Base-by-base conservation (phyloP, 2,113 vertebrate species). In the Aldabrachelys gigantea region DNA sequence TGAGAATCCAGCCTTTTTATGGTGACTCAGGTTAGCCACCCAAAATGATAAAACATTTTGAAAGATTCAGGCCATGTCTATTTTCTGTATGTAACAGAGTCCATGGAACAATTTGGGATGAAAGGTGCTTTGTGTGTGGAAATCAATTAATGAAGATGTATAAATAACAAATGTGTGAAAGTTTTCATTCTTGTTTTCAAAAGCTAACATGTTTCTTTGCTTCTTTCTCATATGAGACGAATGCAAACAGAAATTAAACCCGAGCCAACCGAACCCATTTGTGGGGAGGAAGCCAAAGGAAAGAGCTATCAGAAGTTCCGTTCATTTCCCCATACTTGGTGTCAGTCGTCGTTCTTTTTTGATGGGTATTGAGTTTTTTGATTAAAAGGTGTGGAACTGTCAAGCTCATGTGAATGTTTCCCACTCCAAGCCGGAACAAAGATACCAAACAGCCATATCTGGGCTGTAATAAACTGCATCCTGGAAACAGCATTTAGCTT, bases 221-320 rank as follows among this genome's bases (percentile, higher is more conserved):
- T 94, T 92, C 84, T 89, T 93, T 94, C 91, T 97, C 94, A 94
- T 94, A 87, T 50, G 84, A 95, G 88, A 95, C 96, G 93, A 97
- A 96, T 95, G 94, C 93, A 94, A 96, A 96, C 95, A 96, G 95
- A 97, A 97, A 96, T 96, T 14, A 96, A 96, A 91, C 87, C 52
- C 31, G 47, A 96, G 94, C 95, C 95, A 96, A 94, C 52, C 0
- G 10, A 97, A 96, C 94, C 89, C 94, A 90, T 76, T 94, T 89
- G 90, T 88, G 92, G 88, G 84, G 84, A 92, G 87, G 92, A 95
- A 93, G 89, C 89, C 95, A 96, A 88, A 89, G 49, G 54, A 89
- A 95, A 96, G 92, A 82, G 22, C 76, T 91, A 52, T 80, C 76
- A 93, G 80, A 92, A 94, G 82, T 94, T 82, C 80, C 75, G 52